phyloP scores from a whole-genome alignment of 1,140 invertebrate genomes.

The Leptinotarsa undecemlineata region DNA sequence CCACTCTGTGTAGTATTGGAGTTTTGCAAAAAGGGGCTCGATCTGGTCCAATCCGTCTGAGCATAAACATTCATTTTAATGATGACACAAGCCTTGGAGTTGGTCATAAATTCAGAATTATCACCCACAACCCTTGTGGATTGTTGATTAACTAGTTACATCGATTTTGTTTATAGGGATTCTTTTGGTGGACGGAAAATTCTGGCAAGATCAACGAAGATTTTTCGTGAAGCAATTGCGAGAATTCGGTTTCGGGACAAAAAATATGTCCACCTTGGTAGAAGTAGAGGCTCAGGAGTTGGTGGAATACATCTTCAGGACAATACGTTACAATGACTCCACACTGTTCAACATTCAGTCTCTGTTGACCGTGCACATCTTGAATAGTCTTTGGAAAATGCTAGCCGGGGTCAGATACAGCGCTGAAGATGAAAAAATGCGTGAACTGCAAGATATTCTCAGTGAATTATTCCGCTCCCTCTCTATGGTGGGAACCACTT shows the following conservation, averaged over 20 bases:
- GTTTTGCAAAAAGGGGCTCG: too few relatives aligned
- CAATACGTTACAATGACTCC: conserved; percentile 42
- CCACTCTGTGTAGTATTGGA: too few relatives aligned
- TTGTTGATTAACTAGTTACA: too few relatives aligned
- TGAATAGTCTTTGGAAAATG: conserved; percentile 88
- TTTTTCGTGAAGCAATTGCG: conserved; percentile 78
- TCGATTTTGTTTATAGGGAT: conserved; percentile 57
- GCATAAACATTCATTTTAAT: too few relatives aligned
- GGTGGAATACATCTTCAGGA: conserved; percentile 50
- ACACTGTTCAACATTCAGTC: conserved; percentile 64
- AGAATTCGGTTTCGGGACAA: conserved; percentile 80
- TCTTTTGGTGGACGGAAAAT: conserved; percentile 72
- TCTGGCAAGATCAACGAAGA: conserved; percentile 82
- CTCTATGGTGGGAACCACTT: conserved; percentile 77
- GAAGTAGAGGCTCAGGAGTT: conserved; percentile 68
- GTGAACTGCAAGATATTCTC: conserved; percentile 68
- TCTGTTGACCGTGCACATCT: conserved; percentile 73
- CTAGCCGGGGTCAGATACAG: conserved; percentile 76
- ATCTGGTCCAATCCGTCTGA: too few relatives aligned
- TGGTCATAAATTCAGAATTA: too few relatives aligned
- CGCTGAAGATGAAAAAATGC: conserved; percentile 68
- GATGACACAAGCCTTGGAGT: too few relatives aligned
- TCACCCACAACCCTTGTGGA: too few relatives aligned
- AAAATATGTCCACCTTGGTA: conserved; percentile 72
- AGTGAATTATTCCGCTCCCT: conserved; percentile 71